A percentile compares a stretch with the other conserved stretches of the same genome.
Evolutionary conservation across 1,140 invertebrate genomes (phyloP).

Genomic region (Saxidomus purpurata): DNA sequence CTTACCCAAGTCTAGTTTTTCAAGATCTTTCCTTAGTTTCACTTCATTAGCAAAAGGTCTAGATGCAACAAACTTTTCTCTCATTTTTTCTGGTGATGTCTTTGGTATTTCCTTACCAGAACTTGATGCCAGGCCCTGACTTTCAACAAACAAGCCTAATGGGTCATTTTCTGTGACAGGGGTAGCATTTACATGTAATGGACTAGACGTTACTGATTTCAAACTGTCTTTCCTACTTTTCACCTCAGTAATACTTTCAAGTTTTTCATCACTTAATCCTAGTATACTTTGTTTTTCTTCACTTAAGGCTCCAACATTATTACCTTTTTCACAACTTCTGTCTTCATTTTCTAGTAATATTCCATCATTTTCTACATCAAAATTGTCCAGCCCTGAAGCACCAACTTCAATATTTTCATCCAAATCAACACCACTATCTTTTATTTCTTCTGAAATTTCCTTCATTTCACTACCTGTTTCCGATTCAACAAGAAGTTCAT

Average conservation of each 20-base stretch:
- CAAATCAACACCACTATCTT: conserved; percentile 79
- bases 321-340: neutral
- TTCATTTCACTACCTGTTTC: conserved; percentile 50
- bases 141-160: conserved; percentile 91
- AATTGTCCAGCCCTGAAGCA: neutral
- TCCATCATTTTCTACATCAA: neutral
- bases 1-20: conserved; percentile 43
- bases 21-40: conserved; percentile 32
- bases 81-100: conserved; percentile 41
- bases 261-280: conserved; percentile 13
- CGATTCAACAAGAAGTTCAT: conserved; percentile 56
- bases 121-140: neutral
- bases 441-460: conserved; percentile 70
- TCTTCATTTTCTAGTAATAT: neutral
- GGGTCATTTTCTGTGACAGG: conserved; percentile 96
- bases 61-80: conserved; percentile 40
- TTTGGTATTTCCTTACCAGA: neutral
- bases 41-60: conserved; percentile 56
- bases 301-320: neutral
- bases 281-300: neutral
- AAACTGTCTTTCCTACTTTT: conserved; percentile 46
- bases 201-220: conserved; percentile 66
- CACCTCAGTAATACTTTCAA: conserved; percentile 42
- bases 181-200: conserved; percentile 87
- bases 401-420: conserved; percentile 67